A percentile compares a stretch with the other conserved stretches of the same genome.
These are phyloP conservation scores for Drosophila mayaguana DNA, from an alignment of 2,888 invertebrate species.

Conservation along the genomic window DNA sequence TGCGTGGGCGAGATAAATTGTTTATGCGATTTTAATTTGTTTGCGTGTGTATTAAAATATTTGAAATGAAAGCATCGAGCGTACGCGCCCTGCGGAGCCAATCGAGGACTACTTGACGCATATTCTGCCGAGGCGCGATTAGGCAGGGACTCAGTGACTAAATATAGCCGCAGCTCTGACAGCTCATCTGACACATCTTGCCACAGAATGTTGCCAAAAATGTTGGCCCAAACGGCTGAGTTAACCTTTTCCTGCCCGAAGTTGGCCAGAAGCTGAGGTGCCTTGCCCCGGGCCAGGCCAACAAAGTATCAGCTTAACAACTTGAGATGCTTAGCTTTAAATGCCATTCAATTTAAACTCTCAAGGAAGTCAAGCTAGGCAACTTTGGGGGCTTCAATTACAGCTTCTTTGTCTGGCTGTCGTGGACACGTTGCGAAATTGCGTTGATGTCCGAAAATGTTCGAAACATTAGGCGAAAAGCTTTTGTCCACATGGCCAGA, in stretches of 20 bases:
- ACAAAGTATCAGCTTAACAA: slow-evolving; percentile 4
- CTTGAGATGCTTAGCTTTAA: not conserved
- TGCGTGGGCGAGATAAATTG: slow-evolving; percentile 58
- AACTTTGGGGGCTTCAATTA: not conserved
- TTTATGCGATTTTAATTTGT: slow-evolving; percentile 55
- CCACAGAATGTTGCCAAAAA: not conserved
- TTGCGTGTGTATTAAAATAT: slow-evolving; percentile 64
- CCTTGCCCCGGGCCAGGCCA: not conserved
- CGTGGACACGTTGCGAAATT: not conserved
- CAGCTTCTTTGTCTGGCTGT: not conserved
- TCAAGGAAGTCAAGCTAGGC: not conserved
- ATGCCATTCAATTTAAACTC: not conserved
- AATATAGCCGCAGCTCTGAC: not conserved
- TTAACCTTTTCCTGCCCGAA: not conserved
- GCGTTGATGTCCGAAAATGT: too few species aligned
- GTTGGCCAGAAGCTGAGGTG: not conserved
- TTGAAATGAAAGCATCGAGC: slow-evolving; percentile 45
- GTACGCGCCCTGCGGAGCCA: not conserved
- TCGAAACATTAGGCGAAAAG: not conserved
- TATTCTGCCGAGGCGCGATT: slow-evolving; percentile 11
- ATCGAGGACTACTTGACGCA: slow-evolving; percentile 13
- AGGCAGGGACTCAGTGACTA: slow-evolving; percentile 11
- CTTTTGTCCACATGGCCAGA: not conserved
- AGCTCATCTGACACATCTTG: not conserved
- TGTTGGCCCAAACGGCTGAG: not conserved